Conservation (phyloP, 1,140 invertebrate genomes). For the Drusus annulatus region DNA sequence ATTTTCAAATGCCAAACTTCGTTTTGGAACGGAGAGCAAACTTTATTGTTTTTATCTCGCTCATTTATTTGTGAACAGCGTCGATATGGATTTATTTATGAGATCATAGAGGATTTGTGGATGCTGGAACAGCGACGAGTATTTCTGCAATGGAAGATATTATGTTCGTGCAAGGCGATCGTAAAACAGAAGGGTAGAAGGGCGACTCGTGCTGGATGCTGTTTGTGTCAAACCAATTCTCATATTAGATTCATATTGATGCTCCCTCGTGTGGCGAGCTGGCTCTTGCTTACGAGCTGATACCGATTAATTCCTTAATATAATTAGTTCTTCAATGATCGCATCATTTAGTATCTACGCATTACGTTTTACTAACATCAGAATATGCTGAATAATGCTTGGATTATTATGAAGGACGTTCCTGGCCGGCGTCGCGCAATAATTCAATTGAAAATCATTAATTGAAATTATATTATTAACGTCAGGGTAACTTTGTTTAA, state of each 20-base stretch:
- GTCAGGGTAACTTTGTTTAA: no score
- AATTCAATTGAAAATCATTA: no score
- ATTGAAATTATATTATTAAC: no score
- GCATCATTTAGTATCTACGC: no score
- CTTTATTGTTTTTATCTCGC: constrained; percentile 58
- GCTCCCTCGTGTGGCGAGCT: not conserved
- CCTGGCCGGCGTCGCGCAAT: no score
- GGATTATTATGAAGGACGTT: no score
- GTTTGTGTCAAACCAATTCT: not conserved
- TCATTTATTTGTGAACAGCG: constrained; percentile 54
- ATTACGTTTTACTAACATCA: no score
- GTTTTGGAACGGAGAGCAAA: constrained; percentile 49
- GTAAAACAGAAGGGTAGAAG: constrained; percentile 4
- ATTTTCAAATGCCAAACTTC: constrained; percentile 56
- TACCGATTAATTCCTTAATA: no score
- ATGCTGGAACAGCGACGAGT: not conserved
- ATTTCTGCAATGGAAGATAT: constrained; percentile 11
- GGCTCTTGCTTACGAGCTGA: no score
- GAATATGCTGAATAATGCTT: no score
- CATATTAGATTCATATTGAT: not conserved
- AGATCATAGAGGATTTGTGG: constrained; percentile 1
- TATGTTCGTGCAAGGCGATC: constrained; percentile 38
- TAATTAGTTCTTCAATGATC: no score
- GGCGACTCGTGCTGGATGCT: not conserved
- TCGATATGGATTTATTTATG: constrained; percentile 57